Evolutionary conservation across 2,888 invertebrate genomes (phyloP).

Genomic region (Trissonchulus latispiculum): DNA sequence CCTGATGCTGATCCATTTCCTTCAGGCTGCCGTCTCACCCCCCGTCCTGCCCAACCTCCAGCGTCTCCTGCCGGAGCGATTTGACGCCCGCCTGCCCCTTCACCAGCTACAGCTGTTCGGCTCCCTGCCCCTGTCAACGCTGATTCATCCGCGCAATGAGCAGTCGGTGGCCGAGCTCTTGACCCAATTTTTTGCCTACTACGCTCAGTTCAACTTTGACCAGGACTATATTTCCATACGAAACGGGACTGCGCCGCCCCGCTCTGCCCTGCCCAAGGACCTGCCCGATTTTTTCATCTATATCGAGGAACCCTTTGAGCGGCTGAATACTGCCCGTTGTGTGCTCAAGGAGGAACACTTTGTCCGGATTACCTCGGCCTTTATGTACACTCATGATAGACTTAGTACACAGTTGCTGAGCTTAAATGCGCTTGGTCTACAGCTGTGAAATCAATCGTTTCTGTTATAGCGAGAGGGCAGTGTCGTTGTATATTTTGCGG

Average conservation of each 20-base stretch:
- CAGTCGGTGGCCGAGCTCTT: neutral
- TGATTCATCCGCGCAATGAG: neutral
- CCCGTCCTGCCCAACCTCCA: slow-evolving; percentile 7
- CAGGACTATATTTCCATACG: neutral
- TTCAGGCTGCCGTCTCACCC: slow-evolving; percentile 29
- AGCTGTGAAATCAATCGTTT: too few relatives aligned
- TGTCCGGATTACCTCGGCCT: neutral
- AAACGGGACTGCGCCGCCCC: neutral
- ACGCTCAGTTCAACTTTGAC: neutral
- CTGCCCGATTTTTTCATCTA: neutral
- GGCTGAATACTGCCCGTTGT: slow-evolving; percentile 7
- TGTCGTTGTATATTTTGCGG: too few relatives aligned
- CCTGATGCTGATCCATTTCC: slow-evolving; percentile 38
- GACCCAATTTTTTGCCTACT: neutral
- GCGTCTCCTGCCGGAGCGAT: neutral
- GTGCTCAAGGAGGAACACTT: neutral
- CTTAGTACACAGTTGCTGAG: too few relatives aligned
- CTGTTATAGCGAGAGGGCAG: too few relatives aligned
- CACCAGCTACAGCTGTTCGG: neutral
- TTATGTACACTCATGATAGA: too few relatives aligned
- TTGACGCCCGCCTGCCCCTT: neutral
- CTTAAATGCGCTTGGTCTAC: too few relatives aligned
- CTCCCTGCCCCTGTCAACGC: neutral
- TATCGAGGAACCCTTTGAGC: slow-evolving; percentile 9
- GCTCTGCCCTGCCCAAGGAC: neutral